phyloP scores from a whole-genome alignment of 2,797 vertebrate species.

The Heliangelus exortis region DNA sequence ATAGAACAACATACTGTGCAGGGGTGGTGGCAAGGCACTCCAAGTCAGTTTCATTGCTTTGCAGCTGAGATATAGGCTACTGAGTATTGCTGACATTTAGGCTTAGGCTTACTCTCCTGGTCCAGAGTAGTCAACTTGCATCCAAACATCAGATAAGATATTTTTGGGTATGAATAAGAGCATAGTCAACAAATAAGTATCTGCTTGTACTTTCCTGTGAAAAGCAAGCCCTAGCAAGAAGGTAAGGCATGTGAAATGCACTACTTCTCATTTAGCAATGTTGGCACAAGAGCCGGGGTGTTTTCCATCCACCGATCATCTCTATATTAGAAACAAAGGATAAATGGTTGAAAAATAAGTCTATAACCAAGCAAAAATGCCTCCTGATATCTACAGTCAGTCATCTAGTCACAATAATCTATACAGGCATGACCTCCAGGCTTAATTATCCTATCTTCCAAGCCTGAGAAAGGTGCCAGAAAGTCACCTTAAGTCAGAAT shows the following conservation, averaged over 20 bases:
- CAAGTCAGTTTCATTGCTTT: not conserved
- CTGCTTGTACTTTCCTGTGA: not conserved
- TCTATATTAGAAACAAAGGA: not conserved
- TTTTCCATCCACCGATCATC: not conserved
- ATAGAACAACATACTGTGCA: fast-evolving
- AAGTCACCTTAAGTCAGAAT: not conserved
- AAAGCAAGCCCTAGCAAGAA: conserved; percentile 11
- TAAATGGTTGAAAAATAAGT: not conserved
- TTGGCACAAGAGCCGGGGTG: not conserved
- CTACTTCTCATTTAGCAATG: not conserved
- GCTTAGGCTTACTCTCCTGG: not conserved
- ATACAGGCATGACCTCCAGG: not conserved
- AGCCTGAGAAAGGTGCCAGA: not conserved
- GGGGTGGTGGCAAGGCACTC: not conserved
- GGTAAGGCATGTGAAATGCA: not conserved
- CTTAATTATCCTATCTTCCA: not conserved
- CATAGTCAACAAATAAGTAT: not conserved
- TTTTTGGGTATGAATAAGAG: not conserved
- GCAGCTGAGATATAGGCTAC: not conserved
- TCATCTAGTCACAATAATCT: not conserved
- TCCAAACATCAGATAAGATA: not conserved
- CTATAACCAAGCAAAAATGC: not conserved
- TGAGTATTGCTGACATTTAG: fast-evolving
- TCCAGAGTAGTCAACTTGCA: not conserved
- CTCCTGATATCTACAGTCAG: not conserved